These are phyloP conservation scores for Nomada hirtipes DNA, from an alignment of 2,888 invertebrate species.

Conservation along the genomic window DNA sequence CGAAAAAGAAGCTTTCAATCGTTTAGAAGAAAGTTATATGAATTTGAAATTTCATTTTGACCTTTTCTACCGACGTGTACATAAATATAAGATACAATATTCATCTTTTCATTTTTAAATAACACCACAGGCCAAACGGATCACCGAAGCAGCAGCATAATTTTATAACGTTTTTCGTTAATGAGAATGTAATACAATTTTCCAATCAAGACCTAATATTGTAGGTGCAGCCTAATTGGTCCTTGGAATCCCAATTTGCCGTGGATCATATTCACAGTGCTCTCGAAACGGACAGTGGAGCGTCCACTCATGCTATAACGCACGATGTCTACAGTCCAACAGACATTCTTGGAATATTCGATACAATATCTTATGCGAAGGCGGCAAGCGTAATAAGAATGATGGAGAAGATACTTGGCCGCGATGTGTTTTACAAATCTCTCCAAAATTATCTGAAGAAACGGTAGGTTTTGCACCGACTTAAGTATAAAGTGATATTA, in stretches of 20 bases:
- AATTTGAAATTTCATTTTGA: too few species aligned
- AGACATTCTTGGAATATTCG: constrained; percentile 88
- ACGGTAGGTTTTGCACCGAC: constrained; percentile 83
- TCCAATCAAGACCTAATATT: not conserved
- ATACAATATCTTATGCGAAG: constrained; percentile 89
- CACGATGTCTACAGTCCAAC: constrained; percentile 85
- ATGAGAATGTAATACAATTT: not conserved
- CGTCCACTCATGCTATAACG: constrained; percentile 87
- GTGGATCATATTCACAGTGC: constrained; percentile 89
- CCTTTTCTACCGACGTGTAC: too few species aligned
- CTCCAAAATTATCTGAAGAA: constrained; percentile 86
- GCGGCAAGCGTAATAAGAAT: constrained; percentile 88
- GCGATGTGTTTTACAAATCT: constrained; percentile 85
- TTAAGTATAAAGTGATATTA: not conserved
- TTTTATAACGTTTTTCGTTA: not conserved
- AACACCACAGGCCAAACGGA: too few species aligned
- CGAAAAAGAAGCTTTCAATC: too few species aligned
- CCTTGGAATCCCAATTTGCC: constrained; percentile 89
- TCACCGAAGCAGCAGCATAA: too few species aligned
- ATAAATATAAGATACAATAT: too few species aligned
- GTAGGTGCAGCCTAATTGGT: constrained; percentile 83
- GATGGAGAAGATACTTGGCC: constrained; percentile 88
- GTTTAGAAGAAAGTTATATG: too few species aligned
- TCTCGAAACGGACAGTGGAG: constrained; percentile 87
- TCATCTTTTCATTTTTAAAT: too few species aligned